A percentile compares a stretch with the other conserved stretches of the same genome.
Evolutionary conservation across 2,113 vertebrate genomes (phyloP).

Genomic region (Isurus oxyrinchus): DNA sequence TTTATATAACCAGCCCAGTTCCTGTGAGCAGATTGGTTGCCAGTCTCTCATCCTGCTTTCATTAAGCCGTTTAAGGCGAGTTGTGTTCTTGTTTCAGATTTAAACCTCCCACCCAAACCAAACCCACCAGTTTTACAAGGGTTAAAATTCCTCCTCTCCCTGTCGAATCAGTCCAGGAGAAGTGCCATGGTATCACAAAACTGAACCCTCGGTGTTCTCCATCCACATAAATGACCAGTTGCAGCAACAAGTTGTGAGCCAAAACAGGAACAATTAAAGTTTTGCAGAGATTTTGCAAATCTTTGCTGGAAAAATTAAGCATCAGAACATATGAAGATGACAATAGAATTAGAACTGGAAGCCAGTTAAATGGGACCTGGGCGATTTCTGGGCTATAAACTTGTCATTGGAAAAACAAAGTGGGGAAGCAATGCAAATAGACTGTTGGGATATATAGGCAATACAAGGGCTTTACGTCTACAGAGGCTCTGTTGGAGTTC

Average conservation of each 20-base stretch:
- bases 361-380: background rate
- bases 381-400: background rate
- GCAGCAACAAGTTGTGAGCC: background rate
- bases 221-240: background rate
- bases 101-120: too few relatives aligned
- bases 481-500: background rate
- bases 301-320: too few relatives aligned
- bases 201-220: background rate
- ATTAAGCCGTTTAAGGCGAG: too few relatives aligned
- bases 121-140: too few relatives aligned
- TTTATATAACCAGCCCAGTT: too few relatives aligned
- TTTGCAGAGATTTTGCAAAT: background rate
- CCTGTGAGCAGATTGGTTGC: too few relatives aligned
- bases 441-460: background rate
- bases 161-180: too few relatives aligned
- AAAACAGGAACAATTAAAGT: background rate
- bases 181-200: too few relatives aligned
- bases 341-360: background rate
- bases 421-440: background rate
- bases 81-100: too few relatives aligned
- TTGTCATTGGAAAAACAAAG: background rate
- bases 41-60: too few relatives aligned
- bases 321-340: too few relatives aligned
- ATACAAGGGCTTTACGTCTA: background rate
- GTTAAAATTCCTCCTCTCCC: too few relatives aligned